Percentiles rank a stretch among this genome's conserved stretches.
phyloP scores from a whole-genome alignment of 2,797 vertebrate genomes.

The Halcyon smyrnensis region DNA sequence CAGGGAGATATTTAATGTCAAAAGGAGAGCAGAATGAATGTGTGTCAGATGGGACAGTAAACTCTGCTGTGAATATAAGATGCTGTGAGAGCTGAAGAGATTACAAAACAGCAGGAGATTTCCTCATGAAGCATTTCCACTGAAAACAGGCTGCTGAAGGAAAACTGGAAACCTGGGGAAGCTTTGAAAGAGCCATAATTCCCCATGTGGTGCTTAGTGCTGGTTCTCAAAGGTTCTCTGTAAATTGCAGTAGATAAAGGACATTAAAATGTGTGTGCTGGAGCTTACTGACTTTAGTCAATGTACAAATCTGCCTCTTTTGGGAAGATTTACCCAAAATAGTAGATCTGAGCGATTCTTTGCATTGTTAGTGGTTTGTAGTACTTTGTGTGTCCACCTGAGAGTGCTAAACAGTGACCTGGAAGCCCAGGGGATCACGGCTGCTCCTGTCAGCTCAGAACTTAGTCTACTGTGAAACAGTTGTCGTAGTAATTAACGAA shows the following conservation, averaged over 20 bases:
- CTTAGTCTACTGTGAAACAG: not conserved
- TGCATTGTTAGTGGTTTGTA: not conserved
- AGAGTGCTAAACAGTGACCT: not conserved
- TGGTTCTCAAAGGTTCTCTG: not conserved
- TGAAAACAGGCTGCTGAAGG: not conserved
- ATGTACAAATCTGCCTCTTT: not conserved
- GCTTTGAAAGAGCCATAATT: not conserved
- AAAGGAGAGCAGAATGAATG: not conserved
- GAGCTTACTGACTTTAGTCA: not conserved
- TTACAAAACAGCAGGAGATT: not conserved
- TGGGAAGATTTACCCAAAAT: not conserved
- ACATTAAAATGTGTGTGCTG: not conserved
- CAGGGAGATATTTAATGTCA: not conserved
- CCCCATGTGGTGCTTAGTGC: not conserved
- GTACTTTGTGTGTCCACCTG: not conserved
- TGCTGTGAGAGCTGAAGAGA: not conserved
- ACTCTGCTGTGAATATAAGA: not conserved
- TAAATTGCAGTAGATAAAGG: not conserved
- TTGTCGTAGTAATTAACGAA: not conserved
- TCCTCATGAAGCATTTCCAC: not conserved
- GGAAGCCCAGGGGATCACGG: not conserved
- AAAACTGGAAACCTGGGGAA: not conserved
- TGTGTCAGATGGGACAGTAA: not conserved
- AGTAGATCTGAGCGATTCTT: not conserved
- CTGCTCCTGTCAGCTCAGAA: not conserved